Percentiles rank a stretch among this genome's conserved stretches.
Evolutionary conservation across 2,113 vertebrate species (phyloP).

Genomic region (Microcebus tavaratra): DNA sequence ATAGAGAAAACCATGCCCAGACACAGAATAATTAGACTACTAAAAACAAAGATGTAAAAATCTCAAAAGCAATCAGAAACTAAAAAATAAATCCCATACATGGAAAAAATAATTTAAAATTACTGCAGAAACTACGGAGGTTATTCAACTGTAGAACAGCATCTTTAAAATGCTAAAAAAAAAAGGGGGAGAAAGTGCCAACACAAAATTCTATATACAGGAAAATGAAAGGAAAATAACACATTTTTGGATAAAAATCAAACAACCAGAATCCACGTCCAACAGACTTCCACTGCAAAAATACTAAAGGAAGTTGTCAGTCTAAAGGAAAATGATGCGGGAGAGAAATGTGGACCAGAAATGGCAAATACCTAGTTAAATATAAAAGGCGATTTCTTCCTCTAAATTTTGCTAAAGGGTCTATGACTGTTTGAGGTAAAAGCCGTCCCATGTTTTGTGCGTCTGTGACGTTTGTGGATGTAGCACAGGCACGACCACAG

Average conservation of each 20-base stretch:
- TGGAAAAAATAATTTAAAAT: not conserved
- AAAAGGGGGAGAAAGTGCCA: fast-evolving
- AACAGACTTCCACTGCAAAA: not conserved
- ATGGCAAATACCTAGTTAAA: not conserved
- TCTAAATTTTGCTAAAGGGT: not conserved
- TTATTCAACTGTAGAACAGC: not conserved
- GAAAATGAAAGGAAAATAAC: not conserved
- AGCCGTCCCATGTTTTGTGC: not conserved
- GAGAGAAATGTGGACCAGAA: not conserved
- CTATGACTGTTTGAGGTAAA: not conserved
- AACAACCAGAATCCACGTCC: not conserved
- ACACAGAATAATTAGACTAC: too few relatives aligned
- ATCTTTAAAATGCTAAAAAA: not conserved
- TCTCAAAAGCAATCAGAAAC: not conserved
- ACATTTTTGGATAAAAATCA: not conserved
- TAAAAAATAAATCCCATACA: not conserved
- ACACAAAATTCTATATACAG: not conserved
- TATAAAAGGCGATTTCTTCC: not conserved
- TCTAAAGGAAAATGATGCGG: not conserved
- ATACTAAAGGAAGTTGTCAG: not conserved
- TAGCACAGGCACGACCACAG: not conserved
- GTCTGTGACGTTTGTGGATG: not conserved
- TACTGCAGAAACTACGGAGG: not conserved
- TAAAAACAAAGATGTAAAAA: not conserved
- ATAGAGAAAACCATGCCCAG: not conserved